A percentile compares a stretch with the other conserved stretches of the same genome.
These are phyloP conservation scores for Rhynchotus rufescens DNA, from an alignment of 2,797 vertebrate species.

Conservation along the genomic window DNA sequence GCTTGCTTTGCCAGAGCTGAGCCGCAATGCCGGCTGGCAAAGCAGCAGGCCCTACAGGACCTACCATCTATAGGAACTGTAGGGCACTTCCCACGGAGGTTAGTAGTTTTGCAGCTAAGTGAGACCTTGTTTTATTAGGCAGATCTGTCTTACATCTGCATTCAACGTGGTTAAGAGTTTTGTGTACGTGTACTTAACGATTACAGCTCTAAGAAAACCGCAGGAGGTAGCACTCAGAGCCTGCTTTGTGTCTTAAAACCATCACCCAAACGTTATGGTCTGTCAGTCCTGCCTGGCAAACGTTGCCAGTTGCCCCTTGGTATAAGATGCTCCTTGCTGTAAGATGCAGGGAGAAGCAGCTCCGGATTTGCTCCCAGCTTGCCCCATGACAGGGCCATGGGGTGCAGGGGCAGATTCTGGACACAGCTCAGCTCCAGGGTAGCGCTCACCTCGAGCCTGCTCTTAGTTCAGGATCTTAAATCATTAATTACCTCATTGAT, in stretches of 20 bases:
- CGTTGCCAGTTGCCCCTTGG: rapidly evolving
- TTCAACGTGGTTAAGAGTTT: not conserved
- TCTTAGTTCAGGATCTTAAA: not conserved
- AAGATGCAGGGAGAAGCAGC: not conserved
- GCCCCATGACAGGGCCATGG: not conserved
- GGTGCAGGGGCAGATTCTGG: no score
- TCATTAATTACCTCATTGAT: not conserved
- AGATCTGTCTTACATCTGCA: rapidly evolving
- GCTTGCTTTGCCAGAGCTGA: not conserved
- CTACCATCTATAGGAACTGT: not conserved
- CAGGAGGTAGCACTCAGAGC: not conserved
- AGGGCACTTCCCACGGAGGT: not conserved
- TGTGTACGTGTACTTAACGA: not conserved
- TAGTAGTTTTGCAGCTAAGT: not conserved
- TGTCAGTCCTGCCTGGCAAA: not conserved
- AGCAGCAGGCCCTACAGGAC: not conserved
- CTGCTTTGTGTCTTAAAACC: not conserved
- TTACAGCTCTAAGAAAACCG: not conserved
- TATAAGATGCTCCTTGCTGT: not conserved
- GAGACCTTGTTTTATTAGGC: not conserved
- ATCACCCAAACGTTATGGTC: not conserved
- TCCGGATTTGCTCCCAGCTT: not conserved
- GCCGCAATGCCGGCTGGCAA: not conserved
- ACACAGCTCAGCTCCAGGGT: not conserved
- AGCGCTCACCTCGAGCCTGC: not conserved